A percentile compares a stretch with the other conserved stretches of the same genome.
Evolutionary conservation across 1,140 invertebrate genomes (phyloP).

Genomic region (Ruditapes philippinarum): DNA sequence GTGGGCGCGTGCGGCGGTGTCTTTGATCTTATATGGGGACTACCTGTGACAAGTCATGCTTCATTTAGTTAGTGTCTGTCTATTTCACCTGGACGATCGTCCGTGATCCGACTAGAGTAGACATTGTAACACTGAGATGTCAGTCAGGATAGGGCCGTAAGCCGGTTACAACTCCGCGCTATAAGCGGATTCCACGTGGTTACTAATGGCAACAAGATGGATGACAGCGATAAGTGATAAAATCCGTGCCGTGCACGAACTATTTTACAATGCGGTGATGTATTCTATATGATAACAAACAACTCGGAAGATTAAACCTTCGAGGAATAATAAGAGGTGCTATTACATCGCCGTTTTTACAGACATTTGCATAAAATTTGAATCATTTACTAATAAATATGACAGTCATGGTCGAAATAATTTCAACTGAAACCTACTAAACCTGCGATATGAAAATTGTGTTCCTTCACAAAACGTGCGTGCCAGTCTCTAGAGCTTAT

Average conservation of each 20-base stretch:
- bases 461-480: no score
- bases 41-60: slow-evolving; percentile 19
- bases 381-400: neutral
- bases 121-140: neutral
- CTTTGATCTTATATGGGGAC: slow-evolving; percentile 46
- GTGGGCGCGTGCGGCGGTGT: slow-evolving; percentile 28
- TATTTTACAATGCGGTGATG: neutral
- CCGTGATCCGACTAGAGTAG: slow-evolving; percentile 8
- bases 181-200: slow-evolving; percentile 53
- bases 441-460: no score
- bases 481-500: no score
- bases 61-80: neutral
- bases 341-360: neutral
- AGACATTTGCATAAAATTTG: slow-evolving; percentile 4
- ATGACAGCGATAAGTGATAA: slow-evolving; percentile 59
- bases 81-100: slow-evolving; percentile 28
- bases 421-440: no score
- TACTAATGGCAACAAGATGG: slow-evolving; percentile 56
- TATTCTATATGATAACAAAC: neutral
- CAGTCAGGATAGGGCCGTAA: slow-evolving; percentile 44
- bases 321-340: neutral
- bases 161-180: slow-evolving; percentile 27
- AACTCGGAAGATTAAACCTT: neutral
- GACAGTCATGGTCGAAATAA: no score
- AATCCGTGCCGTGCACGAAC: slow-evolving; percentile 48